Evolutionary conservation across 2,888 invertebrate species (phyloP).

Genomic region (Nephrotoma flavescens): DNA sequence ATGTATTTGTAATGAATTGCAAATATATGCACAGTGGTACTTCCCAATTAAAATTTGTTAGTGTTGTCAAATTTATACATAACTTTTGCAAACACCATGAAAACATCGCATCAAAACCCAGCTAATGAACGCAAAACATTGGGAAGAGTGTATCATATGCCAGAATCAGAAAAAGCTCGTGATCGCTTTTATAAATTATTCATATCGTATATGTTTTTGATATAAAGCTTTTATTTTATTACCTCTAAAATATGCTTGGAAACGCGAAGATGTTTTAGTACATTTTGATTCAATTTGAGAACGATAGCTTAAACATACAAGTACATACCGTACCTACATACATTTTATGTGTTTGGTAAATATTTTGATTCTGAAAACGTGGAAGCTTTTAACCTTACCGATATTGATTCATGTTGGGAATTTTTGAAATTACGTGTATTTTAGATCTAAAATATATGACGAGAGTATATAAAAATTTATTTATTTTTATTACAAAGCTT

Average conservation of each 20-base stretch:
- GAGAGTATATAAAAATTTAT: neutral
- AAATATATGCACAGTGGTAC: neutral
- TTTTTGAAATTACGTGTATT: neutral
- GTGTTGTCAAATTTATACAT: neutral
- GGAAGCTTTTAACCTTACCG: neutral
- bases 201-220: neutral
- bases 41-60: neutral
- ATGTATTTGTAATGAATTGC: too few relatives aligned
- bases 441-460: neutral
- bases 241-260: neutral
- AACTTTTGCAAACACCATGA: neutral
- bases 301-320: neutral
- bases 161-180: neutral
- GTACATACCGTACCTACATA: neutral
- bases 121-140: neutral
- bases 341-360: neutral
- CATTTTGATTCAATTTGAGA: neutral
- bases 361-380: neutral
- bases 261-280: neutral
- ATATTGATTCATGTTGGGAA: neutral
- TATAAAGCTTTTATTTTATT: neutral
- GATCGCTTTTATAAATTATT: neutral
- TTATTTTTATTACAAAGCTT: neutral
- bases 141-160: too few relatives aligned
- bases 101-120: neutral